Base-by-base conservation (phyloP, 1,140 invertebrate species). In the Cydia pomonella region DNA sequence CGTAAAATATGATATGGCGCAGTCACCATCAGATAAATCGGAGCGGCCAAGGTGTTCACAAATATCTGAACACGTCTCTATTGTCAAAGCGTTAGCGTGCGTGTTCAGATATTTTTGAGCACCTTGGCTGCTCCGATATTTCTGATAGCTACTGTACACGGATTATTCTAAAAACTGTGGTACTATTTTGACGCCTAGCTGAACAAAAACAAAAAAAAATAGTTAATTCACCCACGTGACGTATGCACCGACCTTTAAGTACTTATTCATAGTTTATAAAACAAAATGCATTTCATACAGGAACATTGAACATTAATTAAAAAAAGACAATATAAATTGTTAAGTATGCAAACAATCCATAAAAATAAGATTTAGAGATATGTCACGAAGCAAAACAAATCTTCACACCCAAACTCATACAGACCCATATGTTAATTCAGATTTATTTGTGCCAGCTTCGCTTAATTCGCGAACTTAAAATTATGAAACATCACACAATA, bases 191-290 rank as follows among this genome's bases (percentile, higher is more conserved):
- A 9, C 7, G 33, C 1, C 7, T 38, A 38, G 33, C 0, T 38
- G 33, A 38, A 38, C 33, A 38, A 9, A n/a, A 38, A 38, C 1
- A 9, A 1, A 7, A 38, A 38, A 1, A 38, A 38, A 38, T 38
- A 9, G 33, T 38, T 38, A 3, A 38, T 38, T 38, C 33, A 44
- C 13, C 13, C 41, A 16, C 41, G 41, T 44, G 3, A 59, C 53
- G 53, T 59, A 59, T 59, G 53, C 53, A 59, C 6, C 53, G 21
- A 59, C 76, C 76, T 80, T 82, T 82, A 85, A 83, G 79, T 84
- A 82, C 83, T 81, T 84, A 84, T 77, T 75, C 75, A 76, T 44
- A 77, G 12, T 41, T 18, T 25, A 41, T 10, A 44, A 29, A 16
- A 25, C 6, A 25, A 47, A 75, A 71, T 21, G 50, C 59, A 64